Conservation (phyloP, 2,797 vertebrate genomes). For the Pangasius mekongensis region DNA sequence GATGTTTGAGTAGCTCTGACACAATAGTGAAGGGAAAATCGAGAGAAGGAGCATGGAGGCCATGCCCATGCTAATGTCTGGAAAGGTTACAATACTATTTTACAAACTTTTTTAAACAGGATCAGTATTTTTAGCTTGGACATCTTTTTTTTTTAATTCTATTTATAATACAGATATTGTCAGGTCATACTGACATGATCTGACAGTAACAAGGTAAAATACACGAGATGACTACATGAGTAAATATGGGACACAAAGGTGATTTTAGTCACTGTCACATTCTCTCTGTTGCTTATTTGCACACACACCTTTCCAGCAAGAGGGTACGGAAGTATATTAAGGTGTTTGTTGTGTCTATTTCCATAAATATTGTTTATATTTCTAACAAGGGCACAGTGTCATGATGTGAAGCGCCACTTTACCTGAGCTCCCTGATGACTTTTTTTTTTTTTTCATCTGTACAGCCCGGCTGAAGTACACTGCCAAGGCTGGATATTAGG, state of each 20-base stretch:
- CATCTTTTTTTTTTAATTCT: not conserved
- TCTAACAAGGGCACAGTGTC: slow-evolving; percentile 20
- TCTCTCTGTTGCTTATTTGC: slow-evolving; percentile 8
- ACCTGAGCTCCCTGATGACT: not conserved
- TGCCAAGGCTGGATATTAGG: not conserved
- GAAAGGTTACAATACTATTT: not conserved
- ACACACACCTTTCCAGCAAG: not conserved
- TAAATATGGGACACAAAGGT: slow-evolving; percentile 9
- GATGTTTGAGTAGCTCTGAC: slow-evolving; percentile 42
- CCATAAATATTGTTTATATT: slow-evolving; percentile 13
- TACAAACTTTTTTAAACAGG: not conserved
- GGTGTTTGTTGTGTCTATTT: slow-evolving; percentile 15
- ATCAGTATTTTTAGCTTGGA: not conserved
- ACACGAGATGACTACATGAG: not conserved
- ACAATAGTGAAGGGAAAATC: slow-evolving; percentile 33
- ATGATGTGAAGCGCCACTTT: slow-evolving; percentile 12
- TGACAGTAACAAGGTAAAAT: slow-evolving; percentile 9
- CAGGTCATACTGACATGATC: not conserved
- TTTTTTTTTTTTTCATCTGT: not conserved
- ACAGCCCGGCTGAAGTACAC: not conserved
- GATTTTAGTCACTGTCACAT: slow-evolving; percentile 10
- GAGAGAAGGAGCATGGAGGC: slow-evolving; percentile 25
- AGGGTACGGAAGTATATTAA: slow-evolving; percentile 10
- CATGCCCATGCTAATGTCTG: slow-evolving; percentile 36
- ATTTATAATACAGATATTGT: not conserved